Evolutionary conservation across 2,888 invertebrate species (phyloP).

Genomic region (Kryphioiulus occultus): DNA sequence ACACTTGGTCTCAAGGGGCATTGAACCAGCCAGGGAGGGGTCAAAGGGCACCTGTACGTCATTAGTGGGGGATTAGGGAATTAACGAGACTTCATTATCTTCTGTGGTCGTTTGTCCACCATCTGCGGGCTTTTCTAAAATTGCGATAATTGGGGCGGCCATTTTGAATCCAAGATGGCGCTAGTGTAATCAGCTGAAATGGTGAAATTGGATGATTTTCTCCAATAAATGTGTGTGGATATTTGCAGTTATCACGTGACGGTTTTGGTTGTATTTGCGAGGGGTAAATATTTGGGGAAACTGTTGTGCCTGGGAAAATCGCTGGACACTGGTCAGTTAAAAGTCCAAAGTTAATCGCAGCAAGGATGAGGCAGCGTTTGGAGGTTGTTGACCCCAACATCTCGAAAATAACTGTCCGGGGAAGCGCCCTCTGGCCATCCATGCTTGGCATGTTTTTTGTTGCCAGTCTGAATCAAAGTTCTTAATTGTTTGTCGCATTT

Average conservation of each 20-base stretch:
- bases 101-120: no score
- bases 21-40: not conserved
- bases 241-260: not conserved
- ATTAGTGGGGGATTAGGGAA: not conserved
- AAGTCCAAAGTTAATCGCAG: not conserved
- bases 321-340: not conserved
- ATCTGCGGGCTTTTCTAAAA: no score
- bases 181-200: not conserved
- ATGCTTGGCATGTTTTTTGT: not conserved
- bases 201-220: no score
- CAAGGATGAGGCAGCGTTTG: not conserved
- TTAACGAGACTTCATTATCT: not conserved
- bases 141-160: no score
- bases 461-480: not conserved
- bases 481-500: not conserved
- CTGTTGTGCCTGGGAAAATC: not conserved
- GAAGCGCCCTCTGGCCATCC: constrained; percentile 23
- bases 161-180: not conserved
- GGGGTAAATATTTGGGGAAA: not conserved
- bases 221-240: not conserved
- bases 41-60: not conserved
- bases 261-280: not conserved
- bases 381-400: constrained; percentile 3
- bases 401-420: constrained; percentile 16
- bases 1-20: not conserved